A percentile compares a stretch with the other conserved stretches of the same genome.
Conservation (phyloP, 1,140 invertebrate genomes). For the Brachionus calyciflorus region DNA sequence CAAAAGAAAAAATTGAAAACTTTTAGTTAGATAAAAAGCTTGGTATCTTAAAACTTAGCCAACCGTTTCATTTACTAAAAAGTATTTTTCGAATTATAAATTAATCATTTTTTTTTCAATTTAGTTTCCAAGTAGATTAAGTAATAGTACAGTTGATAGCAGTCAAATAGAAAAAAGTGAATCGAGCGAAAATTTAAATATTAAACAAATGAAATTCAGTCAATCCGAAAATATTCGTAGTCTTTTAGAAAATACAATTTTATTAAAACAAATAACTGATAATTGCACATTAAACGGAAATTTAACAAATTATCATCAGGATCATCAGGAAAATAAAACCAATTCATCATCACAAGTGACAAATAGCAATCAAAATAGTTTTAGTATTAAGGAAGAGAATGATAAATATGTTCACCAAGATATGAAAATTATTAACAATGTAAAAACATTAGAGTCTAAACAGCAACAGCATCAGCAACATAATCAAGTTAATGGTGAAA, state of each 20-base stretch:
- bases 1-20: no score
- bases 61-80: neutral
- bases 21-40: no score
- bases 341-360: no score
- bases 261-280: constrained; percentile 4
- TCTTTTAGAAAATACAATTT: neutral
- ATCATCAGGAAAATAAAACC: neutral
- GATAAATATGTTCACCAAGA: neutral
- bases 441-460: neutral
- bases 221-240: neutral
- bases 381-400: constrained; percentile 37
- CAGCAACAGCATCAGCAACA: no score
- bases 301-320: neutral
- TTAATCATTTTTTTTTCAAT: neutral
- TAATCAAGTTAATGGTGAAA: neutral
- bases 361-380: neutral
- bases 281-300: neutral
- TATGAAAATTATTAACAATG: neutral
- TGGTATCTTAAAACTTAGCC: no score
- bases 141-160: neutral
- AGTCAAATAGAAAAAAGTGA: neutral
- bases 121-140: neutral
- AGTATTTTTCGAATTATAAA: neutral
- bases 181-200: neutral
- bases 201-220: neutral